Base-by-base conservation (phyloP, 2,888 invertebrate species). In the Macaria liturata region DNA sequence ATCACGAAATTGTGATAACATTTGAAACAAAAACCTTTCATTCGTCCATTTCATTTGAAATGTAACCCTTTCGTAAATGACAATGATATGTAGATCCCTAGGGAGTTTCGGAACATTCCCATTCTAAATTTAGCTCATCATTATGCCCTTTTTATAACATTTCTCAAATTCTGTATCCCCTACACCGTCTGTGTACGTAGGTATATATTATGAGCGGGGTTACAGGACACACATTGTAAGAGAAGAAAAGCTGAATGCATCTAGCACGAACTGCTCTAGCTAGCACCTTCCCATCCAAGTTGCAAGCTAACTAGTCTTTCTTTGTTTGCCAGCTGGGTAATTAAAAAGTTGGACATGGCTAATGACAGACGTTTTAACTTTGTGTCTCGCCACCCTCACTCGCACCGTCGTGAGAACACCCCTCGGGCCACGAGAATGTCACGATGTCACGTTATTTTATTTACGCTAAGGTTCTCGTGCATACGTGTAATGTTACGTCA, bases 281-380 rank as follows among this genome's bases (percentile, higher is more conserved):
- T 37, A 37, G 4, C 34, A 37, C 4, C 34, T 37, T 37, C 34
- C 34, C 7, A 4, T 37, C 34, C 34, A 37, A 37, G 0, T 20
- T 40, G 31, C 44, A 52, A 43, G 32, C 39, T 43, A 39, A 47
- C 50, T 45, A 48, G 50, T 42, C 8, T 37, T 9, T 44, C 51
- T 52, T 52, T 52, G 52, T 59, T 59, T 59, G 39, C 48, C 32
- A 32, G 9, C n/a, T 32, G 20, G 50, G 34, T 59, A 50, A 55
- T 55, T 52, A 55, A 52, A 20, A 59, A 49, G 52, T 55, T 55
- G 51, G 3, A 44, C 43, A 6, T 47, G 4, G 5, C 34, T 37
- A 51, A 40, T 55, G 51, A 42, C 39, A n/a, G 54, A 31, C 54
- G 47, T 55, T 59, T 40, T 45, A 52, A 55, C 52, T 51, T 53